phyloP scores from a whole-genome alignment of 1,140 invertebrate species.

The Mamestra configurata region DNA sequence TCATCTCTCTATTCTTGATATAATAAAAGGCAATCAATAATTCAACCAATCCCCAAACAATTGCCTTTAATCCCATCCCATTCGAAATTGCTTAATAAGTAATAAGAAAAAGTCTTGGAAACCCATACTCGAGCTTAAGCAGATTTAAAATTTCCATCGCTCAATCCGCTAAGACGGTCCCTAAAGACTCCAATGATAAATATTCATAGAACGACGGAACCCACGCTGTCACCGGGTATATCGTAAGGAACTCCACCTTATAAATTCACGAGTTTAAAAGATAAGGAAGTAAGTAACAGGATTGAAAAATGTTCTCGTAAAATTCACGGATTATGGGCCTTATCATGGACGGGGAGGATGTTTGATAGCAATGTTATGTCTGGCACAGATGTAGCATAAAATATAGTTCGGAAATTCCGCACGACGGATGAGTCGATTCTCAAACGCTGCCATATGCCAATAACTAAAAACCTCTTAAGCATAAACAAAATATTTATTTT shows the following conservation, averaged over 20 bases:
- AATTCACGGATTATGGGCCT: conserved; percentile 12
- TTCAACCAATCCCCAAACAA: conserved; percentile 24
- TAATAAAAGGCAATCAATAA: conserved; percentile 1
- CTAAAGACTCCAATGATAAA: conserved; percentile 29
- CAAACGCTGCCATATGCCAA: conserved; percentile 12
- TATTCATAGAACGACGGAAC: conserved; percentile 41
- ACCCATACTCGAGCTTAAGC: conserved; percentile 29
- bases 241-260: conserved; percentile 25
- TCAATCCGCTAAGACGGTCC: conserved; percentile 1
- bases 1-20: background rate
- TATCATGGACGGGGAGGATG: background rate
- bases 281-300: conserved; percentile 22
- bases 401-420: conserved; percentile 8
- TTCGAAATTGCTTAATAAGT: conserved; percentile 46
- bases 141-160: conserved; percentile 44
- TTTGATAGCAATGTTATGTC: background rate
- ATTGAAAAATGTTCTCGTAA: conserved; percentile 36
- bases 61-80: conserved; percentile 7
- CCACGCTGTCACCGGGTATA: conserved; percentile 12
- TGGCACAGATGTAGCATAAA: background rate
- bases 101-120: conserved; percentile 28
- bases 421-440: background rate
- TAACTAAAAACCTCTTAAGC: conserved; percentile 28
- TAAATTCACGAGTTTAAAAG: conserved; percentile 32
- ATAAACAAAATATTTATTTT: conserved; percentile 35